Conservation (phyloP, 2,797 vertebrate species). For the Oreonectes daqikongensis region DNA sequence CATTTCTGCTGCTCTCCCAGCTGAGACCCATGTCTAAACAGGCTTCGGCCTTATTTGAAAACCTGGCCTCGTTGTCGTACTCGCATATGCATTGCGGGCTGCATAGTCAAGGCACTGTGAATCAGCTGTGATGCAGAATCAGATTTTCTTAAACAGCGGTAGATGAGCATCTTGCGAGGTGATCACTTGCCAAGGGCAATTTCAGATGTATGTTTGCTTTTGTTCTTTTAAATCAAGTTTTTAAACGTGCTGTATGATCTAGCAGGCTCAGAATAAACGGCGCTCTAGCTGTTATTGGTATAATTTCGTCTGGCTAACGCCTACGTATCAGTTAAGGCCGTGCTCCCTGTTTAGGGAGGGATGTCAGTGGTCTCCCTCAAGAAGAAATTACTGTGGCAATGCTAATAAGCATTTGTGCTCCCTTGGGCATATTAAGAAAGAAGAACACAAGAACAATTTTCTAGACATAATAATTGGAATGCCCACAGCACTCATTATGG, state of each 20-base stretch:
- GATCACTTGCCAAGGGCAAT: slow-evolving; percentile 17
- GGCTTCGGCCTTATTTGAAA: slow-evolving; percentile 7
- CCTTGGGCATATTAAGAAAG: slow-evolving; percentile 45
- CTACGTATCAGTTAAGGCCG: slow-evolving; percentile 26
- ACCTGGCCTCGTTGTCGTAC: slow-evolving; percentile 12
- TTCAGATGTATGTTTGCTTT: not conserved
- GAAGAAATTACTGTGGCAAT: slow-evolving; percentile 43
- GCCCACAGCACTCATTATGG: slow-evolving; percentile 25
- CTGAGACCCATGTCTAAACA: slow-evolving; percentile 32
- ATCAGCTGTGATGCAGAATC: slow-evolving; percentile 26
- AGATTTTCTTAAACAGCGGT: slow-evolving; percentile 13
- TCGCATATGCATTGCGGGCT: not conserved
- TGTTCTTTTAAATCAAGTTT: not conserved
- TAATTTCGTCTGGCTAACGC: slow-evolving; percentile 6
- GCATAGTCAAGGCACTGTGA: not conserved
- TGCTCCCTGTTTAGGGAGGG: slow-evolving; percentile 28
- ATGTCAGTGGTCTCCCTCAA: slow-evolving; percentile 44
- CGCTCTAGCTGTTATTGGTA: not conserved
- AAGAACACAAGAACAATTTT: slow-evolving; percentile 42
- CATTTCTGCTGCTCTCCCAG: slow-evolving; percentile 12
- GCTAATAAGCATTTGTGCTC: slow-evolving; percentile 50
- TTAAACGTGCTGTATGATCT: not conserved
- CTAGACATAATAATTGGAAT: slow-evolving; percentile 37
- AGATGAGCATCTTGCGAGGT: slow-evolving; percentile 17
- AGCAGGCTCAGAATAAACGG: not conserved